Evolutionary conservation across 2,888 invertebrate genomes (phyloP), one percentile per base, ranked within the genome.

Genomic region (Campoletis raptor): DNA sequence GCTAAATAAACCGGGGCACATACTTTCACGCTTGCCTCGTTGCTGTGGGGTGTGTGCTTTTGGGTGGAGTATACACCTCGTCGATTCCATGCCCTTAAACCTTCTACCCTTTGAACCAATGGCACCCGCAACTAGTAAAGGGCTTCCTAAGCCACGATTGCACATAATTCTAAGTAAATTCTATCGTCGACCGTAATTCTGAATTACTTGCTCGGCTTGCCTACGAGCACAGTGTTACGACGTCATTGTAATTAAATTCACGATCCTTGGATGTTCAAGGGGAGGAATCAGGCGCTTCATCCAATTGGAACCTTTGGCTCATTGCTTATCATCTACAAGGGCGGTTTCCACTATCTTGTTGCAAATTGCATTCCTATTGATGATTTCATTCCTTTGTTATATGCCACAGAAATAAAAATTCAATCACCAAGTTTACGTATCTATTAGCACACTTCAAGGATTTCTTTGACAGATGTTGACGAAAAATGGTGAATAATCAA

Each of bases 201-300:
- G 69, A 87, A 81, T 83, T 87, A 87, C 42, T 70, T 74, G 64
- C 74, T 74, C 40, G 64, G 70, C 72, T 83, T 78, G 76, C 76
- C 45, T 52, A 70, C 78, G 73, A 61, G 18, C 37, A 66, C 57
- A 61, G 37, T 73, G 66, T 86, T 85, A 85, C 76, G 79, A 85
- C 61, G 72, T 79, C 85, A 82, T 87, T 87, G 76, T 85, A 87
- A 87, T 86, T 84, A 86, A 86, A 86, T 86, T 86, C 77, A 70
- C 79, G 79, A 73, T 83, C 81, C 72, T 64, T 67, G 66, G 10
- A 18, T 30, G 21, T 57, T 10, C 36, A 36, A 66, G 15, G 45
- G 36, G 24, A 54, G 48, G 57, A 52, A 82, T 82, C 78, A 57
- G 72, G 37, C 73, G 78, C 73, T 78, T 73, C 70, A 48, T 76